Percentiles rank a stretch among this genome's conserved stretches.
Evolutionary conservation across 2,113 vertebrate species (phyloP).

Genomic region (Peromyscus californicus): DNA sequence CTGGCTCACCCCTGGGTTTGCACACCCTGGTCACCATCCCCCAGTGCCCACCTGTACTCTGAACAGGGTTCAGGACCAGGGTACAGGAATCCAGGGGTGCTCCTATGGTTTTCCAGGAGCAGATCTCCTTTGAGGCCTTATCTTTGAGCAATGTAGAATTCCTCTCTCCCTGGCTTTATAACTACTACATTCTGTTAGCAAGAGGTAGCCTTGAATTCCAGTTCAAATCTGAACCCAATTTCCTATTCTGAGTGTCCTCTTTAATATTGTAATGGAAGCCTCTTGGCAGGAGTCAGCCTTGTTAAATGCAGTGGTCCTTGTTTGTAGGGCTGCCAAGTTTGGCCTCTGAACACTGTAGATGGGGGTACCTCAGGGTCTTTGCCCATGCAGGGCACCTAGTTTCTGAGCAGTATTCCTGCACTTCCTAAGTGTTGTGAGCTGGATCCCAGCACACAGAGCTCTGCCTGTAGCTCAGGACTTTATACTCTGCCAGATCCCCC

Average conservation of each 20-base stretch:
- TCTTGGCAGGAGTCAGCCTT: background rate
- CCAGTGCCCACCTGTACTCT: no score
- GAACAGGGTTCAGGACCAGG: background rate
- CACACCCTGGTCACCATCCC: background rate
- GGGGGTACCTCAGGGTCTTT: background rate
- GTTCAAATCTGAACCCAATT: background rate
- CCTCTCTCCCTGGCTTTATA: background rate
- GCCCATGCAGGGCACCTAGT: no score
- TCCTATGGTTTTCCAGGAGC: background rate
- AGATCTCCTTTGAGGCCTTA: no score
- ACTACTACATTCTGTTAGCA: background rate
- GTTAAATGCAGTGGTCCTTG: background rate
- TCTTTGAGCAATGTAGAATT: background rate
- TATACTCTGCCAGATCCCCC: background rate
- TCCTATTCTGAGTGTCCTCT: background rate
- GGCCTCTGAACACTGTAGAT: slow-evolving; percentile 63
- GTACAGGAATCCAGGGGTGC: background rate
- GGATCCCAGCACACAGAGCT: background rate
- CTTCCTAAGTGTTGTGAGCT: background rate
- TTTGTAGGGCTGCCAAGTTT: background rate
- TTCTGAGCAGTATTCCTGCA: background rate
- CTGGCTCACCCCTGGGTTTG: background rate
- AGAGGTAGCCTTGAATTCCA: background rate
- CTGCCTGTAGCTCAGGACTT: background rate
- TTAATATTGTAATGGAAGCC: background rate